Evolutionary conservation across 2,113 vertebrate species (phyloP).

Genomic region (Noctilio leporinus): DNA sequence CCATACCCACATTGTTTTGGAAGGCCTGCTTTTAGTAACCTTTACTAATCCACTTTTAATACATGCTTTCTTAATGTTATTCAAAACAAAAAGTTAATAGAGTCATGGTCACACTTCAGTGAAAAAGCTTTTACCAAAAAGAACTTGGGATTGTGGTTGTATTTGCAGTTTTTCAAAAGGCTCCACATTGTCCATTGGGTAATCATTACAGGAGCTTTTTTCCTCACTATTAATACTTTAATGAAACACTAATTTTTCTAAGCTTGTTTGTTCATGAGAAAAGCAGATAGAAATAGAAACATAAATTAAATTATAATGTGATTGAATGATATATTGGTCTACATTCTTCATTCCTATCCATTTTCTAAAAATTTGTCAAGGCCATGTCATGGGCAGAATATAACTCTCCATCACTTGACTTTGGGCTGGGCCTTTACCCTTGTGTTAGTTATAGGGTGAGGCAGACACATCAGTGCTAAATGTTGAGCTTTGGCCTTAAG

Average conservation of each 20-base stretch:
- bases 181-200: not conserved
- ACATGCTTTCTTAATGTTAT: not conserved
- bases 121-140: not conserved
- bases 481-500: not conserved
- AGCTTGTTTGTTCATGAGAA: not conserved
- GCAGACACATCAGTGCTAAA: not conserved
- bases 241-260: not conserved
- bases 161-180: not conserved
- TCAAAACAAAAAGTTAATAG: not conserved
- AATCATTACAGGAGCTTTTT: not conserved
- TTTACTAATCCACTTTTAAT: not conserved
- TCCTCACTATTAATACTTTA: not conserved
- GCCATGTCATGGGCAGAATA: not conserved
- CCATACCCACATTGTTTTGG: not conserved
- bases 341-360: not conserved
- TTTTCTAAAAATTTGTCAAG: not conserved
- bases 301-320: not conserved
- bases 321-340: not conserved
- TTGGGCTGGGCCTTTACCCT: not conserved
- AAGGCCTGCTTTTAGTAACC: not conserved
- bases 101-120: not conserved
- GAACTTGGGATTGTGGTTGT: not conserved
- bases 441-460: not conserved
- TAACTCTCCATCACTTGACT: not conserved
- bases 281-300: not conserved